Percentiles rank a stretch among this genome's conserved stretches.
Evolutionary conservation across 1,140 invertebrate species (phyloP).

Genomic region (Drosophila ficusphila): DNA sequence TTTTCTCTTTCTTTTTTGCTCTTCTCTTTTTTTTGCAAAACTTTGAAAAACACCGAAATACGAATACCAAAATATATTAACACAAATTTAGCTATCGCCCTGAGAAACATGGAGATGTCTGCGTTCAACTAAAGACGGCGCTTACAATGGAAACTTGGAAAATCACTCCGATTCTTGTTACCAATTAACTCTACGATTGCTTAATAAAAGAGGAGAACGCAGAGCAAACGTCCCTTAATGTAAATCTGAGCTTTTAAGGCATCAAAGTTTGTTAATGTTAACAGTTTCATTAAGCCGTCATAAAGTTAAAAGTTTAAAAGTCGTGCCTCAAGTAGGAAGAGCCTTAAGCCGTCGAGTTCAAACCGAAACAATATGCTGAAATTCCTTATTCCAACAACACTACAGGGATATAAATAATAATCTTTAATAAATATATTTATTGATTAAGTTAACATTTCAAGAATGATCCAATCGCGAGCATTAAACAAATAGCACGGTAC

Average conservation of each 20-base stretch:
- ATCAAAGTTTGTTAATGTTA: slow-evolving; percentile 12
- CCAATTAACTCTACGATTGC: slow-evolving; percentile 6
- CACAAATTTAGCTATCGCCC: slow-evolving; percentile 48
- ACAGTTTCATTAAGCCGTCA: slow-evolving; percentile 36
- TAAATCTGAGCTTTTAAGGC: slow-evolving; percentile 5
- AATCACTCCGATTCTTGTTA: slow-evolving; percentile 4
- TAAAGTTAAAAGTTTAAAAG: slow-evolving; percentile 23
- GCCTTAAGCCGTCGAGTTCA: slow-evolving; percentile 32
- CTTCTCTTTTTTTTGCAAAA: slow-evolving; percentile 66
- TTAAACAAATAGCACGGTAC: slow-evolving; percentile 24
- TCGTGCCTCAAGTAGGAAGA: slow-evolving; percentile 51
- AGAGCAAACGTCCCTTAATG: slow-evolving; percentile 22
- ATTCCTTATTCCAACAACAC: slow-evolving; percentile 10
- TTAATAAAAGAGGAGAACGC: slow-evolving; percentile 1
- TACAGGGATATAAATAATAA: slow-evolving; percentile 56
- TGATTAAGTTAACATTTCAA: slow-evolving; percentile 11
- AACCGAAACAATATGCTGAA: slow-evolving; percentile 19
- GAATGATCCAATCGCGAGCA: neutral
- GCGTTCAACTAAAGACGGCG: slow-evolving; percentile 53
- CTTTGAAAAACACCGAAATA: slow-evolving; percentile 31
- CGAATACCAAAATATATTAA: slow-evolving; percentile 24
- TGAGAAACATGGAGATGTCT: slow-evolving; percentile 50
- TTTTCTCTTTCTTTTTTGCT: slow-evolving; percentile 79
- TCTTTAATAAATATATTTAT: too few species aligned
- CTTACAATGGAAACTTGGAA: slow-evolving; percentile 44